Evolutionary conservation across 2,888 invertebrate species (phyloP), one percentile per base, ranked within the genome.

Genomic region (Taphrorychus bicolor): DNA sequence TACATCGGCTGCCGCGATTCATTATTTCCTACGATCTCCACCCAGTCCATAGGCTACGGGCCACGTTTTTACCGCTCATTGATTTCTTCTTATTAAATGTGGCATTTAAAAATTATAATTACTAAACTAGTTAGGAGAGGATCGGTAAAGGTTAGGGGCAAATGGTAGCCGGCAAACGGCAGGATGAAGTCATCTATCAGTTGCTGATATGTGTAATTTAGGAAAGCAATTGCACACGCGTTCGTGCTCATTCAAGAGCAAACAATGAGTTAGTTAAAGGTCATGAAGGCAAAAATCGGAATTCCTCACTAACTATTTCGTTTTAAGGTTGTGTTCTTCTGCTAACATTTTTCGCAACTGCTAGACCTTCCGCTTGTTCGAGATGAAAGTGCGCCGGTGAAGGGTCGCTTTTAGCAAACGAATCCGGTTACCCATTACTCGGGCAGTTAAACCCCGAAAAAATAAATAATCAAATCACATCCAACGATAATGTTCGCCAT

Each of bases 101-200:
- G 74, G 72, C 75, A 75, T 75, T 74, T 75, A 75, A 75, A 75
- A 74, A 73, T 74, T 64, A 69, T 71, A 74, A 75, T 74, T 74
- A 73, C 69, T 62, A 64, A 58, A 66, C 32, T 14, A 53, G 22
- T 19, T 32, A 24, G 59, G 53, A 59, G 52, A 63, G 51, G 14
- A 32, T 32, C 17, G 23, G 7, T 53, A 69, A 69, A 69, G 69
- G 69, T 69, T 64, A 59, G 41, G 64, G 59, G 56, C 45, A 63
- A 63, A 32, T 69, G 57, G 60, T 51, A 69, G 69, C 57, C 54
- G 52, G 52, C n/a, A n/a, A 52, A 51, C 52, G 40, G 51, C 53
- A 54, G 58, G 41, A 52, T 49, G 40, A 57, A 57, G 22, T 57
- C 18, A 41, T 19, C 21, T n/a, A 42, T 59, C 59, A 51, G 32